These are phyloP conservation scores for Cephus cinctus DNA, from an alignment of 1,140 invertebrate species.

Conservation along the genomic window DNA sequence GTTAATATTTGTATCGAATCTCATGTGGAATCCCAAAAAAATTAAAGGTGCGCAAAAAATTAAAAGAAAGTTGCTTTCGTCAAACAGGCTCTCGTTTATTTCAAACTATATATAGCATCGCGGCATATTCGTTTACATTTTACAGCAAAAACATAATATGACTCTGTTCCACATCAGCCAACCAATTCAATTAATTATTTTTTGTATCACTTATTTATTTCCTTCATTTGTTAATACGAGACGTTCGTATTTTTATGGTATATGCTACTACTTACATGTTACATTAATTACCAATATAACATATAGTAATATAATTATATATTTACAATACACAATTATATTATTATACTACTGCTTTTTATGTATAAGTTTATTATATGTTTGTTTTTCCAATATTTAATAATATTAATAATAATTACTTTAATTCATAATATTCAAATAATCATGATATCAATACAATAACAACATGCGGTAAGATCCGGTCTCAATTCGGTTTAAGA, in stretches of 20 bases:
- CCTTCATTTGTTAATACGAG: conserved; percentile 24
- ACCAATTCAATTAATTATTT: conserved; percentile 21
- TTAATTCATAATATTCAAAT: conserved; percentile 40
- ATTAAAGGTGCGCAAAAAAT: not conserved
- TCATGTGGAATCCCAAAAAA: not conserved
- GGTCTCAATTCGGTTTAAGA: conserved; percentile 20
- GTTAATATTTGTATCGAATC: conserved; percentile 1
- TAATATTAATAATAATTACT: conserved; percentile 32
- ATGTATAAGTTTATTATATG: no score
- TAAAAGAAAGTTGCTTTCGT: conserved; percentile 18
- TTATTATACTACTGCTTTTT: conserved; percentile 22
- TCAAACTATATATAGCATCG: conserved; percentile 29
- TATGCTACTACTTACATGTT: conserved; percentile 39
- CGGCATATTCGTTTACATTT: conserved; percentile 28
- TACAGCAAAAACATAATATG: conserved; percentile 27
- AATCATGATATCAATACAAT: conserved; percentile 36
- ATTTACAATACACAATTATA: conserved; percentile 35
- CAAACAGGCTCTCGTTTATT: conserved; percentile 34
- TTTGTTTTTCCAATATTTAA: conserved; percentile 24
- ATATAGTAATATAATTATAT: conserved; percentile 31
- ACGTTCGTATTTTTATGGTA: conserved; percentile 26
- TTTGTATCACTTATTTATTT: conserved; percentile 24
- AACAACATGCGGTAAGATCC: conserved; percentile 29
- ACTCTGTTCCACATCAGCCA: conserved; percentile 16
- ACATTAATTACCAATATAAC: conserved; percentile 36